phyloP scores from a whole-genome alignment of 1,140 invertebrate species.

The Schlechtendalia chinensis region DNA sequence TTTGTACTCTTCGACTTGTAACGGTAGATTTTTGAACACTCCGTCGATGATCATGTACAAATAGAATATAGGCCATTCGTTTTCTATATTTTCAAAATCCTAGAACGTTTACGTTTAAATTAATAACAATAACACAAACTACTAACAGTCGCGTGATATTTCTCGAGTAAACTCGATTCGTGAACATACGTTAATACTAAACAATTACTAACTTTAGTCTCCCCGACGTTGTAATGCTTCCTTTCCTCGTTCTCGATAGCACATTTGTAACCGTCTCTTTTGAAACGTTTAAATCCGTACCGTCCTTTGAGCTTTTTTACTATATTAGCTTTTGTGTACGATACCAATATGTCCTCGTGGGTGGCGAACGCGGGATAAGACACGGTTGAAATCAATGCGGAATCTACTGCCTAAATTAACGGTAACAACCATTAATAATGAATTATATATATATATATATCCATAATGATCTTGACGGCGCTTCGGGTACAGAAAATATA shows the following conservation, averaged over 20 bases:
- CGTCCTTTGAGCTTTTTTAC: constrained; percentile 80
- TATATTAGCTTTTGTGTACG: constrained; percentile 85
- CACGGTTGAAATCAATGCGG: constrained; percentile 84
- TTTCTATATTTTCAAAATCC: constrained; percentile 95
- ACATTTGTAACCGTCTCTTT: constrained; percentile 92
- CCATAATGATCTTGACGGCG: no score
- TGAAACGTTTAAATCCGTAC: constrained; percentile 92
- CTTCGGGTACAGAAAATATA: no score
- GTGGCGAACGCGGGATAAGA: constrained; percentile 98
- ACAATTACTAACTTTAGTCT: constrained; percentile 68
- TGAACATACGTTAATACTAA: no score
- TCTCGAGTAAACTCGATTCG: no score
- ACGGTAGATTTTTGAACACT: constrained; percentile 82
- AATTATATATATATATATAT: no score
- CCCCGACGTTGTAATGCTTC: constrained; percentile 69
- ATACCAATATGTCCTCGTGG: constrained; percentile 86
- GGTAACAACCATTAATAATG: no score
- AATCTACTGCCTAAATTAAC: constrained; percentile 77
- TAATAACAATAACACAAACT: no score
- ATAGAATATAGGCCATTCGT: constrained; percentile 97
- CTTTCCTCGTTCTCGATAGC: constrained; percentile 78
- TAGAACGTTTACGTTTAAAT: no score
- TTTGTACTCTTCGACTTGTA: constrained; percentile 90
- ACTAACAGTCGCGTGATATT: no score
- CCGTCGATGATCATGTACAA: constrained; percentile 95